Conservation (phyloP, 92 coral and sea anemone genomes). For the Pocillopora meandrina region DNA sequence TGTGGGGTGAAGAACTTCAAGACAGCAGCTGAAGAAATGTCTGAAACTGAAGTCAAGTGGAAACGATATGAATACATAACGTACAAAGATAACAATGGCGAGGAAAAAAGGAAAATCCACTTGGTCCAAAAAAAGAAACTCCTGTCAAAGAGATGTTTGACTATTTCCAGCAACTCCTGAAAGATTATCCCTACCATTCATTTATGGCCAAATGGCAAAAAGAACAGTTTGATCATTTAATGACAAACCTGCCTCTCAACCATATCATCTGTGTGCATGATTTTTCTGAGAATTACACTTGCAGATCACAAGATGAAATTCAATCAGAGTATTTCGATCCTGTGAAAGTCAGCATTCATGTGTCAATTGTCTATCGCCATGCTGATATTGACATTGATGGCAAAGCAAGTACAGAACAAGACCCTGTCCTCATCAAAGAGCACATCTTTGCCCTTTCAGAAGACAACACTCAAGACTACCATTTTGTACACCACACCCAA, state of each 20-base stretch:
- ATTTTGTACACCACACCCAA: no score
- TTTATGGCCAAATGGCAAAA: constrained; percentile 66
- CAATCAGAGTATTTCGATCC: constrained; percentile 56
- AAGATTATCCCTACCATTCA: constrained; percentile 50
- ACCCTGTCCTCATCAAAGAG: no score
- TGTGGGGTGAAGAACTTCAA: not conserved
- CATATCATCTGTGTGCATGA: constrained; percentile 39
- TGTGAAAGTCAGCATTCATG: no score
- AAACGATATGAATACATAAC: not conserved
- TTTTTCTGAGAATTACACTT: constrained; percentile 42
- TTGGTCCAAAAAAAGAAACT: constrained; percentile 52
- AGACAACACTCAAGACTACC: no score
- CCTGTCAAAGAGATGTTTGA: constrained; percentile 54
- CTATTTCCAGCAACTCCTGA: constrained; percentile 58
- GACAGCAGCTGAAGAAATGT: constrained; percentile 24
- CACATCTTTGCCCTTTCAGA: no score
- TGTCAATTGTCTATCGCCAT: no score
- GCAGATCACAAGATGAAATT: constrained; percentile 52
- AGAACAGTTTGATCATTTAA: constrained; percentile 54
- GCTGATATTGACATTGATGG: no score
- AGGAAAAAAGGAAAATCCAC: constrained; percentile 44
- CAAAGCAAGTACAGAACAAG: no score
- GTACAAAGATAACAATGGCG: not conserved
- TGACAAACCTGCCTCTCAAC: constrained; percentile 54
- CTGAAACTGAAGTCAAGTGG: constrained; percentile 22